phyloP scores from a whole-genome alignment of 2,888 invertebrate genomes.

The Sminthurinus aureus region DNA sequence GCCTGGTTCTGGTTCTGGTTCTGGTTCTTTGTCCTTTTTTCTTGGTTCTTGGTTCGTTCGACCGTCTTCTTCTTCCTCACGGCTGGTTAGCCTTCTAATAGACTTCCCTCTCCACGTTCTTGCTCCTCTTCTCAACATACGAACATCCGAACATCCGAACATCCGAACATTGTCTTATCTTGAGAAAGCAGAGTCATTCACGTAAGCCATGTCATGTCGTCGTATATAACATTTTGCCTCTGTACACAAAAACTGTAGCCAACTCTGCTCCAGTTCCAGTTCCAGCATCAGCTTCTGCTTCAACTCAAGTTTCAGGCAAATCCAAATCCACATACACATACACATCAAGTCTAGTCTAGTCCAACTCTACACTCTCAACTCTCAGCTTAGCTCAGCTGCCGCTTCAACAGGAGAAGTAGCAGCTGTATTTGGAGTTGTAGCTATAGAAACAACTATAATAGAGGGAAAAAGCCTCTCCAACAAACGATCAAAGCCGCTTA shows the following conservation, averaged over 20 bases:
- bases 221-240: constrained; percentile 16
- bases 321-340: not conserved
- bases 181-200: constrained; percentile 6
- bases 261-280: too few species aligned
- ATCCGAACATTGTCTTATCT: constrained; percentile 2
- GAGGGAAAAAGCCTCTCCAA: not conserved
- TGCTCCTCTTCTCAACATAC: too few species aligned
- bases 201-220: constrained; percentile 13
- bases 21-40: constrained; percentile 17
- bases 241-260: not conserved
- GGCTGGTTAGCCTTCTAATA: constrained; percentile 6
- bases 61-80: constrained; percentile 10
- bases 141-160: too few species aligned
- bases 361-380: not conserved
- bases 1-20: too few species aligned
- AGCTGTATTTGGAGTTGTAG: not conserved
- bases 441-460: not conserved
- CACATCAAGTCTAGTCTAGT: too few species aligned
- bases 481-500: not conserved
- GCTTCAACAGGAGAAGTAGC: not conserved
- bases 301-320: not conserved
- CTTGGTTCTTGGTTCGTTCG: not conserved
- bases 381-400: not conserved
- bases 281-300: not conserved
- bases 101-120: constrained; percentile 23